Evolutionary conservation across 2,888 invertebrate species (phyloP).

Genomic region (Cerceris rybyensis): DNA sequence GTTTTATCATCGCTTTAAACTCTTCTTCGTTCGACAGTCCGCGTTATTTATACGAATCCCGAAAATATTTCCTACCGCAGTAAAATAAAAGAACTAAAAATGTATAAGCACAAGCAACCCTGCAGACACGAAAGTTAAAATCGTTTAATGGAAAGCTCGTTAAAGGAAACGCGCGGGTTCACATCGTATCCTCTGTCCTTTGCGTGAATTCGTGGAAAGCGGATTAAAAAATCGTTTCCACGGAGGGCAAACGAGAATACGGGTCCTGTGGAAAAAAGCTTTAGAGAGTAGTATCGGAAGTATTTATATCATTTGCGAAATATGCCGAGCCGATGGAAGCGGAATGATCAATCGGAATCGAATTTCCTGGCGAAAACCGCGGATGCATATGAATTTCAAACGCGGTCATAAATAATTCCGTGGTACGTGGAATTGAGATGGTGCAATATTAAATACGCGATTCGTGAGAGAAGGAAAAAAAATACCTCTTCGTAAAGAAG

Average conservation of each 20-base stretch:
- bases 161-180: not conserved
- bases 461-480: slow-evolving; percentile 13
- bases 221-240: slow-evolving; percentile 4
- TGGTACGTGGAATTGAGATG: slow-evolving; percentile 27
- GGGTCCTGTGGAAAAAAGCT: not conserved
- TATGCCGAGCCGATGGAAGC: not conserved
- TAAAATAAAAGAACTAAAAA: too few relatives aligned
- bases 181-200: not conserved
- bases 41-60: too few relatives aligned
- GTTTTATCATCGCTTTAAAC: too few relatives aligned
- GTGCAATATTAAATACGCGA: slow-evolving; percentile 52
- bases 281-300: not conserved
- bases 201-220: not conserved
- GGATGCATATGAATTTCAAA: slow-evolving; percentile 46
- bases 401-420: slow-evolving; percentile 47
- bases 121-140: too few relatives aligned
- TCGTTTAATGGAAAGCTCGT: not conserved
- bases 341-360: not conserved
- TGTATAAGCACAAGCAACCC: too few relatives aligned
- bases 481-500: too few relatives aligned
- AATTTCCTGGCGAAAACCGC: slow-evolving; percentile 17
- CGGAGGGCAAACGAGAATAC: not conserved
- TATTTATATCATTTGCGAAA: not conserved
- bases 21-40: too few relatives aligned
- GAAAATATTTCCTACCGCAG: too few relatives aligned